Evolutionary conservation across 1,140 invertebrate species (phyloP), one percentile per base, ranked within the genome.

Genomic region (Battus philenor): DNA sequence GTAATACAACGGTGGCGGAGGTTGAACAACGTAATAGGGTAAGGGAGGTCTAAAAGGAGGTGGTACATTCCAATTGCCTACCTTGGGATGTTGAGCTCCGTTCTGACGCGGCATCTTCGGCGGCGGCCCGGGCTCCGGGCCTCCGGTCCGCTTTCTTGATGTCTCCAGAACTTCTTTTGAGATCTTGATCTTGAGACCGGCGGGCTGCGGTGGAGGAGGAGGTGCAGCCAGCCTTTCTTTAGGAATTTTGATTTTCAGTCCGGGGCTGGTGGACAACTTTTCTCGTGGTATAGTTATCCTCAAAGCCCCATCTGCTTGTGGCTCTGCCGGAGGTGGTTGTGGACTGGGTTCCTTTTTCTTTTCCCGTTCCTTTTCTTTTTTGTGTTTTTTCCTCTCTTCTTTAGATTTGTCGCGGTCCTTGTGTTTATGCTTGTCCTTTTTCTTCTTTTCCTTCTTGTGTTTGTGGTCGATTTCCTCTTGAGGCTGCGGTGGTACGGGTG

Each of bases 341-440:
- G 65, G 66, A 2, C 53, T 27, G 0, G 71, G 61, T 9, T 66
- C 60, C n/a, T 67, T 62, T 29, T 64, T 63, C 43, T 68, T 73
- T 30, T 78, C 71, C 22, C 59, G 62, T 3, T 86, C 80, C 11
- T 84, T 86, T 16, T 86, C 79, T 45, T 87, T 86, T 47, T 87
- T 87, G 36, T 87, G 82, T 61, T 86, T 87, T 54, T 84, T 82
- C 2, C 73, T 51, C 44, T 87, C 82, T 22, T 86, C 83, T 36
- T 83, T 81, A 0, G 63, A 67, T 56, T 85, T 86, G 60, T 87
- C 82, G 20, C 78, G 66, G 52, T 86, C 82, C 56, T 86, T 86
- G 54, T 87, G 83, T 72, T 87, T 87, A 58, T 87, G 82, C 68
- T 87, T 87, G 17, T 86, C 82, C 33, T 87, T 87, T 58, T 87